These are phyloP conservation scores for Pelusios castaneus DNA, from an alignment of 2,113 vertebrate genomes.

Conservation along the genomic window DNA sequence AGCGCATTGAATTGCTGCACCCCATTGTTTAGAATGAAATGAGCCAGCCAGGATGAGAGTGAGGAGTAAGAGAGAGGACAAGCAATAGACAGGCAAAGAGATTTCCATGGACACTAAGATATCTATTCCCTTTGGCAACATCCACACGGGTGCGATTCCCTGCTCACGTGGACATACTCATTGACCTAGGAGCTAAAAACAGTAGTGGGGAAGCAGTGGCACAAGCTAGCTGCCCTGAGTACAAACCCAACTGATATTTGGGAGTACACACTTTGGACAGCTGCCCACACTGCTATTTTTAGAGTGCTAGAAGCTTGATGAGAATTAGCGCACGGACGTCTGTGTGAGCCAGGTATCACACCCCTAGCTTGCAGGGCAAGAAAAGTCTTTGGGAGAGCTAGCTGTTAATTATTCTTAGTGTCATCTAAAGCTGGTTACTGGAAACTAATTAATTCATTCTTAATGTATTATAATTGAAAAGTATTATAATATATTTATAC, in stretches of 20 bases:
- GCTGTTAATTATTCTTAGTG: background rate
- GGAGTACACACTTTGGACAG: background rate
- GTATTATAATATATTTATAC: background rate
- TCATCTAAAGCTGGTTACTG: background rate
- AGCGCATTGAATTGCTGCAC: background rate
- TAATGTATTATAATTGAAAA: conserved; percentile 32
- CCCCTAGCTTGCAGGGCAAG: background rate
- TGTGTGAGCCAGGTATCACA: background rate
- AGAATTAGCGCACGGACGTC: background rate
- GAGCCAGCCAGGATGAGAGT: background rate
- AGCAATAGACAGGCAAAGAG: background rate
- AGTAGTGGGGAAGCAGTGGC: background rate
- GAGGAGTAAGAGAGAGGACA: background rate
- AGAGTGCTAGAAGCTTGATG: background rate
- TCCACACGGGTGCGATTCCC: background rate
- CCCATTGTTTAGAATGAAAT: background rate
- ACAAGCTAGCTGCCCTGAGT: background rate
- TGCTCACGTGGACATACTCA: background rate
- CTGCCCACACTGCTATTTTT: background rate
- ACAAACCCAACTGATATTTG: background rate
- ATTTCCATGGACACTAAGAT: background rate
- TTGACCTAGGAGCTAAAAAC: background rate
- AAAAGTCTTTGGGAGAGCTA: background rate
- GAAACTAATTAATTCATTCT: conserved; percentile 5
- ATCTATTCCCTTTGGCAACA: background rate